Conservation (phyloP, 2,113 vertebrate genomes). For the Barnardius zonarius region DNA sequence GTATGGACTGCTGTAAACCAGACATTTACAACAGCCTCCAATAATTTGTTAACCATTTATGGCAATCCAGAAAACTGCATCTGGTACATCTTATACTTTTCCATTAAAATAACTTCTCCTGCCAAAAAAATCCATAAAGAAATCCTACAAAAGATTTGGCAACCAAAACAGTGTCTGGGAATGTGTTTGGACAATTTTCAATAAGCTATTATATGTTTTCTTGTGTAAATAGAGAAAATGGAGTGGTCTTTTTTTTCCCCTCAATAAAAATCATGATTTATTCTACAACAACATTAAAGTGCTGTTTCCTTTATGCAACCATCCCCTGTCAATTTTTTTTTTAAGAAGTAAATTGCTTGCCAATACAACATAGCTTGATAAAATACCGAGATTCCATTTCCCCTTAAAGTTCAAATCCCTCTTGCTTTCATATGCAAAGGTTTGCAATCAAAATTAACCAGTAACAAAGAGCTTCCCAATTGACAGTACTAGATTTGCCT, state of each 20-base stretch:
- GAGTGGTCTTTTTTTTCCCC: constrained; percentile 24
- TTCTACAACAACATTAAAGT: constrained; percentile 29
- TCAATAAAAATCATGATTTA: constrained; percentile 55
- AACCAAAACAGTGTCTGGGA: constrained; percentile 80
- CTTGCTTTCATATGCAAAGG: background rate
- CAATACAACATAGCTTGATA: background rate
- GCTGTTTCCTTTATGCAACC: constrained; percentile 8
- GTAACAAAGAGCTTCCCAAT: background rate
- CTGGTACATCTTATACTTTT: constrained; percentile 74
- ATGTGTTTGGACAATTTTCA: constrained; percentile 77
- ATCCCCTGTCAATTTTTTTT: background rate
- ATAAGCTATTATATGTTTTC: constrained; percentile 71
- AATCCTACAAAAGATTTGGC: constrained; percentile 74
- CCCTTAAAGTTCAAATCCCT: background rate
- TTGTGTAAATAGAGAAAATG: constrained; percentile 66
- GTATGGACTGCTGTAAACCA: constrained; percentile 54
- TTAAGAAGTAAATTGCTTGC: background rate
- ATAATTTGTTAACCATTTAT: constrained; percentile 79
- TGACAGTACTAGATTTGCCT: background rate
- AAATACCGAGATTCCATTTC: background rate
- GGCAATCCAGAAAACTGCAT: constrained; percentile 72
- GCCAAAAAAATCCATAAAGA: constrained; percentile 78
- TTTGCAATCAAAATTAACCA: background rate
- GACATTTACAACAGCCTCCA: constrained; percentile 64
- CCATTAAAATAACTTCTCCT: constrained; percentile 69